These are phyloP conservation scores for Teleogryllus occipitalis DNA, from an alignment of 1,140 invertebrate genomes.

Conservation along the genomic window DNA sequence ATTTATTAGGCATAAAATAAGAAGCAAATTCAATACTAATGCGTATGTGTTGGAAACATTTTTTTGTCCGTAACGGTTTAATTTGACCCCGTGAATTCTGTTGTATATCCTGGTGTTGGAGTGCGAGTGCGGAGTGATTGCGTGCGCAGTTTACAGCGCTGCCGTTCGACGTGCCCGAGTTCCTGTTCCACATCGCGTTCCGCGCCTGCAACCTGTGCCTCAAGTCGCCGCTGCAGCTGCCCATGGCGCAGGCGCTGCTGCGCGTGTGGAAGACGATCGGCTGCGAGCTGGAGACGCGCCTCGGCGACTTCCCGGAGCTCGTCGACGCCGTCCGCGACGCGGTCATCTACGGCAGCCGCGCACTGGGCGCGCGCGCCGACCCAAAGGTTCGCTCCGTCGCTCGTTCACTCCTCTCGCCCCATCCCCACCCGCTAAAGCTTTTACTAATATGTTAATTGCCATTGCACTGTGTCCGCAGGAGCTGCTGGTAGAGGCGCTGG, in stretches of 20 bases:
- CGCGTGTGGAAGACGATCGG: not conserved
- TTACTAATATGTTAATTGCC: no score
- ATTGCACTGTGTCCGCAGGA: not conserved
- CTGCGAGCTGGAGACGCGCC: not conserved
- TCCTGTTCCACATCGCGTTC: not conserved
- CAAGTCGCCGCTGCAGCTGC: not conserved
- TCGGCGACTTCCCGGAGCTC: not conserved
- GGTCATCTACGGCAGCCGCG: not conserved
- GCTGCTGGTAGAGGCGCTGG: not conserved
- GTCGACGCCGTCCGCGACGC: not conserved
- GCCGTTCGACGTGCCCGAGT: not conserved
- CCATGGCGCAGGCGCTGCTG: not conserved
- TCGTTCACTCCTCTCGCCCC: no score
- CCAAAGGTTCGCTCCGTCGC: no score
- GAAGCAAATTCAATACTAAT: no score
- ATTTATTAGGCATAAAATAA: no score
- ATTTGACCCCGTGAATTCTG: no score
- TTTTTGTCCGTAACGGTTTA: no score
- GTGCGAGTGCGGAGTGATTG: not conserved
- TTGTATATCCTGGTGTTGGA: no score
- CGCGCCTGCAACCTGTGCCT: not conserved
- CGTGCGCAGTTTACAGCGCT: not conserved
- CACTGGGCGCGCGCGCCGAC: not conserved
- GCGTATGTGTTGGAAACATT: no score
- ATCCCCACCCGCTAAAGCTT: no score